These are phyloP conservation scores for Galemys pyrenaicus DNA, from an alignment of 2,113 vertebrate genomes.

Conservation along the genomic window DNA sequence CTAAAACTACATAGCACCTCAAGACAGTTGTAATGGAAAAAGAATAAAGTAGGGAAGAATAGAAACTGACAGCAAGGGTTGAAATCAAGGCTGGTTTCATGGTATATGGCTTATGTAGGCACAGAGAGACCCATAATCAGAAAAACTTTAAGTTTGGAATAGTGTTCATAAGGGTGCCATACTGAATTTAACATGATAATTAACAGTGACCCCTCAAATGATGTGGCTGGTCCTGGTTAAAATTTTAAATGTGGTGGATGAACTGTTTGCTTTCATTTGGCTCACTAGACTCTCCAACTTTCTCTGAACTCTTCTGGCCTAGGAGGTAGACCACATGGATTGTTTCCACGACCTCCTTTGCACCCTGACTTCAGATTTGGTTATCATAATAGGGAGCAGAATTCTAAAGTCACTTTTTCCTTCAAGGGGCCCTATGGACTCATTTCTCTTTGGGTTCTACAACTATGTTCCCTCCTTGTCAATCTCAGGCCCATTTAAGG, in stretches of 20 bases:
- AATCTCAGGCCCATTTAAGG: not conserved
- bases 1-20: not conserved
- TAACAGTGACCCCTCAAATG: not conserved
- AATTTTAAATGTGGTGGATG: not conserved
- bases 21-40: not conserved
- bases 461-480: not conserved
- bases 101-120: rapidly evolving
- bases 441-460: not conserved
- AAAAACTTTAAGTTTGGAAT: not conserved
- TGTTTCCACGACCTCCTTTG: not conserved
- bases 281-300: not conserved
- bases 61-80: no score
- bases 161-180: not conserved
- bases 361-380: not conserved
- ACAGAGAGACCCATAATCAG: not conserved
- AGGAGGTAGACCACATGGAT: not conserved
- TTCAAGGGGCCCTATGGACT: not conserved
- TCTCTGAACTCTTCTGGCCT: not conserved
- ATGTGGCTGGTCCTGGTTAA: not conserved
- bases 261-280: not conserved
- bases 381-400: not conserved
- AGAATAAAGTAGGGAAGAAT: not conserved
- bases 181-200: not conserved
- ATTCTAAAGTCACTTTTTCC: not conserved
- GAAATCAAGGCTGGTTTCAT: not conserved